phyloP scores from a whole-genome alignment of 2,888 invertebrate genomes.

The Pecten maximus region DNA sequence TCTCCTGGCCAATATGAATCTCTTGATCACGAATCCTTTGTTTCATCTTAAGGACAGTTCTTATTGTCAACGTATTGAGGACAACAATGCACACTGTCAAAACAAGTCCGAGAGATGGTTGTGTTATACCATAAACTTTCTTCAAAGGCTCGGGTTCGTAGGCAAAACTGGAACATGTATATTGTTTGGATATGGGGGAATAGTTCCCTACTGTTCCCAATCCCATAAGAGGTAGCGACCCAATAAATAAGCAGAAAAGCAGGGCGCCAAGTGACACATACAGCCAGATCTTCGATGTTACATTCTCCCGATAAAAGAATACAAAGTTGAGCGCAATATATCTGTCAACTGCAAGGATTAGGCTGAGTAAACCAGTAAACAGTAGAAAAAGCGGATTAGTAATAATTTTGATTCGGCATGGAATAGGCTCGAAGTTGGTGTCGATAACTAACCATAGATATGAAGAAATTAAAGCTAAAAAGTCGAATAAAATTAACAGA shows the following conservation, averaged over 20 bases:
- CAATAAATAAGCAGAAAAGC: background rate
- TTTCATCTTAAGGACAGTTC: background rate
- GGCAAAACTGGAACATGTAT: background rate
- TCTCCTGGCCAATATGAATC: background rate
- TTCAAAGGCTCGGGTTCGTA: background rate
- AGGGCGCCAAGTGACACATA: background rate
- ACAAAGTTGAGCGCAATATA: background rate
- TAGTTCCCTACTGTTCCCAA: background rate
- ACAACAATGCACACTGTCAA: background rate
- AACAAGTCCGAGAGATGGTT: background rate
- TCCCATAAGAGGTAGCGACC: background rate
- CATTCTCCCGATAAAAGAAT: background rate
- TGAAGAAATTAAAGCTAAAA: background rate
- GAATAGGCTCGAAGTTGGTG: background rate
- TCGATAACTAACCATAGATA: background rate
- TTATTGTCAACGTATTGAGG: background rate
- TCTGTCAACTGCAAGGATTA: background rate
- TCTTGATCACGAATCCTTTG: background rate
- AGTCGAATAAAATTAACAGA: background rate
- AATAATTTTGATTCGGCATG: background rate
- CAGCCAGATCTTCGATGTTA: background rate
- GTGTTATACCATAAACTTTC: background rate
- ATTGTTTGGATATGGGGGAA: background rate
- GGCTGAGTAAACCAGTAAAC: background rate
- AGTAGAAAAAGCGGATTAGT: background rate